phyloP scores from a whole-genome alignment of 1,140 invertebrate species.

The Cydia strobilella region DNA sequence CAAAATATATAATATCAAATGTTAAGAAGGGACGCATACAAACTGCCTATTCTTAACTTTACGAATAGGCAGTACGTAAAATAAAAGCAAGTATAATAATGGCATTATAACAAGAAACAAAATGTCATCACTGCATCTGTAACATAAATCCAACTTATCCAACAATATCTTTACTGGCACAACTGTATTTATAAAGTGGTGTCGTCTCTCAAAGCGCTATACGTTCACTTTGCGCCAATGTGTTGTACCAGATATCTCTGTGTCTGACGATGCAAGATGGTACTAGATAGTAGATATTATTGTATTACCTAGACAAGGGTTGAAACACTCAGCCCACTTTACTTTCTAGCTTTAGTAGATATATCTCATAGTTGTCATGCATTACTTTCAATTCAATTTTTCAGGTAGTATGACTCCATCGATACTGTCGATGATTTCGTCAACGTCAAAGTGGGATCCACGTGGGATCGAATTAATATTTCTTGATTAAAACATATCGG shows the following conservation, averaged over 20 bases:
- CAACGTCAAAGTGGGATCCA: no score
- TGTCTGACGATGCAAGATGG: neutral
- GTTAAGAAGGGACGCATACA: no score
- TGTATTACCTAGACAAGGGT: neutral
- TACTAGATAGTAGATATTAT: neutral
- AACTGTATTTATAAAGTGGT: neutral
- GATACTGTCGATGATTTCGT: no score
- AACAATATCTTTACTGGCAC: neutral
- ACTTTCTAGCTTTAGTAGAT: no score
- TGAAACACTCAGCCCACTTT: no score
- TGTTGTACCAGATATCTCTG: neutral
- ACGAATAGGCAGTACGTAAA: no score
- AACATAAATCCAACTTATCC: slow-evolving; percentile 11
- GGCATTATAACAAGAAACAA: neutral
- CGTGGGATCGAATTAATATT: no score
- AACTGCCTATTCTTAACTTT: neutral
- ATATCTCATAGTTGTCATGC: no score
- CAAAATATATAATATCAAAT: no score
- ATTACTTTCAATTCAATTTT: no score
- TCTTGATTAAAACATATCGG: no score
- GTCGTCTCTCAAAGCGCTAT: neutral
- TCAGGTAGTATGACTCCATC: no score
- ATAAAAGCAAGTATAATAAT: neutral
- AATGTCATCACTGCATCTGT: neutral
- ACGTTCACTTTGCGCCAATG: neutral